Evolutionary conservation across 1,140 invertebrate species (phyloP), one percentile per base, ranked within the genome.

Genomic region (Hyphantria cunea): DNA sequence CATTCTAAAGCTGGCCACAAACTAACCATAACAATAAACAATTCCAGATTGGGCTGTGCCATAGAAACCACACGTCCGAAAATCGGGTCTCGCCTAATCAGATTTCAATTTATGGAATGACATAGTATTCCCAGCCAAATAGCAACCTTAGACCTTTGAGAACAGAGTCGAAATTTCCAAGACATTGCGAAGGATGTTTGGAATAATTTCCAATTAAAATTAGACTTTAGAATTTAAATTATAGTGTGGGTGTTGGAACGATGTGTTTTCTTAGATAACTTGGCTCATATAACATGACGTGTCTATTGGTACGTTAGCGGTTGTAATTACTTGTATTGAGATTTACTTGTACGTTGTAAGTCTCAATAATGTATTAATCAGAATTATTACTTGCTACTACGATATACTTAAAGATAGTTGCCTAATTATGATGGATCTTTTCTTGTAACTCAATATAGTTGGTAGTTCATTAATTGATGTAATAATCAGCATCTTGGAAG

Each of bases 41-140:
- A 51, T 50, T 51, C 37, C 56, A 44, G 48, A 58, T 48, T 58
- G 45, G 48, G 42, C 48, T 33, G 37, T 51, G 12, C 47, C 48
- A 60, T 44, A 32, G 13, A 31, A 51, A 60, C 56, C 56, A 60
- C 56, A 60, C 48, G 48, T 60, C 37, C 48, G 47, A 50, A 44
- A 60, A 60, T 51, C 39, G 47, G 39, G 48, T 50, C 48, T 60
- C 37, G 13, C 48, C 56, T 60, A 51, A 60, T 60, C 56, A 51
- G 56, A 60, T 60, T 48, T 48, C 56, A 14, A 60, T 60, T 50
- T 60, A 60, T 50, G 48, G 48, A 33, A 60, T 44, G 31, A 44
- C 39, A 42, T n/a, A 44, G n/a, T 9, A 15, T 3, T 42, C 17
- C 9, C 12, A 13, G 2, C 15, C 33, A 14, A 51, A 51, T 42